phyloP scores from a whole-genome alignment of 2,888 invertebrate species.

The Agapostemon virescens region DNA sequence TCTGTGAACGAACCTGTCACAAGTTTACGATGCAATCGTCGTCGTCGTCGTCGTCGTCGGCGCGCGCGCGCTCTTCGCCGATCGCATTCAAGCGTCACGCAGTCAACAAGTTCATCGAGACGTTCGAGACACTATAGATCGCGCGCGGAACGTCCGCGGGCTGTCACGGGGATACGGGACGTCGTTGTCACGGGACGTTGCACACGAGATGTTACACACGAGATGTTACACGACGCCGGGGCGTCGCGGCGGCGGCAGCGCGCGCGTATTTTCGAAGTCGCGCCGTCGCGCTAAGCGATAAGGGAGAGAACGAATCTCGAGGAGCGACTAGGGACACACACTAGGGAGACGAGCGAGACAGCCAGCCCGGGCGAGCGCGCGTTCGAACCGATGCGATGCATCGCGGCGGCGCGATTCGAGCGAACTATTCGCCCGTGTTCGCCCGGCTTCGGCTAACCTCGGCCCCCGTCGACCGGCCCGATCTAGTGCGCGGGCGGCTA shows the following conservation, averaged over 20 bases:
- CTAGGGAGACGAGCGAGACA: constrained; percentile 57
- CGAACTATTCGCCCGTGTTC: constrained; percentile 67
- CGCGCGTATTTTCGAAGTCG: constrained; percentile 51
- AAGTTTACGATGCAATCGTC: not conserved
- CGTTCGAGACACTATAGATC: not conserved
- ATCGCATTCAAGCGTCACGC: constrained; percentile 45
- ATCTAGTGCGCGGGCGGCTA: constrained; percentile 60
- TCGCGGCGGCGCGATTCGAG: constrained; percentile 71
- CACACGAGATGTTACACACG: not conserved
- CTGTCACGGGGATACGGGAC: not conserved
- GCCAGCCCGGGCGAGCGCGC: constrained; percentile 58
- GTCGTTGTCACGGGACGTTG: not conserved
- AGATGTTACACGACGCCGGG: not conserved
- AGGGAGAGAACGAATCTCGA: constrained; percentile 41
- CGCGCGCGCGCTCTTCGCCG: constrained; percentile 22
- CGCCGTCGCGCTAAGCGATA: constrained; percentile 24
- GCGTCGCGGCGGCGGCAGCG: constrained; percentile 7
- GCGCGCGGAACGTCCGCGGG: not conserved
- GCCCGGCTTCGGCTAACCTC: constrained; percentile 58
- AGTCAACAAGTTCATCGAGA: constrained; percentile 35
- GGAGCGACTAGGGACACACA: constrained; percentile 42
- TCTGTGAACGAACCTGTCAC: constrained; percentile 8
- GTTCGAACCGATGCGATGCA: constrained; percentile 70
- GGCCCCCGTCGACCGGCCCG: constrained; percentile 51
- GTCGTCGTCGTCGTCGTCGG: too few species aligned